Evolutionary conservation across 2,888 invertebrate genomes (phyloP), one percentile per base, ranked within the genome.

Genomic region (Gymnoscelis rufifasciata): DNA sequence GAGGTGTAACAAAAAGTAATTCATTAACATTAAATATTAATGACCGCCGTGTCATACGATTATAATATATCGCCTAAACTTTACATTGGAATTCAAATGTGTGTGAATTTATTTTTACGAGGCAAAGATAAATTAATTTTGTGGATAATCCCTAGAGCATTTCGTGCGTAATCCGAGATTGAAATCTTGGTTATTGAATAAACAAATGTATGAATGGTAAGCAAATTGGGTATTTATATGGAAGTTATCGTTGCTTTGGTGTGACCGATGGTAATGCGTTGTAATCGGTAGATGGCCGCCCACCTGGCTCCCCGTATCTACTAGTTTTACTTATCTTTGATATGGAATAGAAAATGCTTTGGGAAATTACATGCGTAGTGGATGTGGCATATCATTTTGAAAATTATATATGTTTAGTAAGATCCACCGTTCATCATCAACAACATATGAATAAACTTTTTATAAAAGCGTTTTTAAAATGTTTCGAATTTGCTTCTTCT

Each of bases 271-370:
- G 78, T 80, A 77, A 80, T 78, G 67, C 72, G 62, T 64, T 74
- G 78, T 84, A 83, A 84, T 83, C 81, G 70, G 64, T 64, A 74
- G 82, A 81, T 83, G 79, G 81, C 66, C 79, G 79, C 81, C 83
- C 78, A 81, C 83, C 60, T 59, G 66, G 64, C 62, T 67, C 60
- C 59, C 62, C 68, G 66, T 67, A 62, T n/a, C n/a, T n/a, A n/a
- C n/a, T 57, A 60, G 61, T 61, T 62, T 62, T 60, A 62, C 56
- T 62, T 59, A 62, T 64, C 58, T 51, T 53, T 56, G 62, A 60
- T 56, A 54, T 46, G 54, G 43, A 54, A 53, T 15, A 29, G 57
- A 39, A 53, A 58, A 55, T 59, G 51, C 52, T 57, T 58, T 56
- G 51, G n/a, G 52, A 59, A 52, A 52, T 59, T 51, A 24, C 35